Base-by-base conservation (phyloP, 1,140 invertebrate species). In the Ganaspis sp. region DNA sequence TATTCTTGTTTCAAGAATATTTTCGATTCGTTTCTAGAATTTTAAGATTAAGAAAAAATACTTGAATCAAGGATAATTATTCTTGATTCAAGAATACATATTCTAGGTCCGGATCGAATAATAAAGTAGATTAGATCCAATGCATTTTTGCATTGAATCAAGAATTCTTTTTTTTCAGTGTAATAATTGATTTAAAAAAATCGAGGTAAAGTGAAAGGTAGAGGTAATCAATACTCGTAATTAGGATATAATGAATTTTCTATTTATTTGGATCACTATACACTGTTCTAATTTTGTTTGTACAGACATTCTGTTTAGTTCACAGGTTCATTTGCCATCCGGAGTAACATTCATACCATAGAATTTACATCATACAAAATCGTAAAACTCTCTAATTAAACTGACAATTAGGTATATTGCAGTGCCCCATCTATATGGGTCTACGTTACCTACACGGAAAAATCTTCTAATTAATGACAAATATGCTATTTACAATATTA, bases 381-480 rank as follows among this genome's bases (percentile, higher is more conserved):
- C 85, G 82, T 88, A 88, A 90, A 89, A 85, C 86, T 87, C 83
- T 80, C 86, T 90, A 88, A 86, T 89, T 87, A 87, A 90, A 86
- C 83, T 86, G 87, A 89, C 85, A 87, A 90, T 90, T 87, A 89
- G 84, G 86, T 90, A 90, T 91, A 91, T 91, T 91, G 90, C 89
- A 91, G 87, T 90, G 87, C 89, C 90, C 90, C 88, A 90, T 89
- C 84, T 87, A 87, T 89, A 86, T 81, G 81, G 76, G 72, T 87
- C 82, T 85, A 87, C 80, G 64, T 79, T 82, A 75, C 75, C 75
- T 81, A 87, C 82, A 77, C 79, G 79, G 76, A 77, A 85, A 86
- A 79, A 74, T 88, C 81, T 79, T 86, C 76, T 72, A 84, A 74
- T 69, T 71, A 81, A 84, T 83, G 81, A 86, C 81, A 76, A 82